A percentile compares a stretch with the other conserved stretches of the same genome.
phyloP scores from a whole-genome alignment of 2,797 vertebrate species.

The Sebastes diploproa region DNA sequence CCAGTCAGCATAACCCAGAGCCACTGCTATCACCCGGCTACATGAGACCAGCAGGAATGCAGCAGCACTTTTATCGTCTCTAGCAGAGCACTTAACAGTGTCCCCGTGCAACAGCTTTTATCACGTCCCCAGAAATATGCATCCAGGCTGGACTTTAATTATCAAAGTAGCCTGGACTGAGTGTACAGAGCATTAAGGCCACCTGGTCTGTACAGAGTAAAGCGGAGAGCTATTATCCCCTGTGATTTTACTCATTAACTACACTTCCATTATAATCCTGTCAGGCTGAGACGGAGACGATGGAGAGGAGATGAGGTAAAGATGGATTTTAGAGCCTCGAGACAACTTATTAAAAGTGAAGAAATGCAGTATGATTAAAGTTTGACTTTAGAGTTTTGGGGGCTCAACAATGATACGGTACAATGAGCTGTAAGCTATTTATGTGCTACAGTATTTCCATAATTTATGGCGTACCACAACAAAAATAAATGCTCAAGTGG shows the following conservation, averaged over 20 bases:
- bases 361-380: background rate
- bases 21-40: conserved; percentile 12
- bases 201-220: conserved; percentile 16
- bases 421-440: background rate
- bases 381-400: background rate
- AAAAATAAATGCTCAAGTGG: background rate
- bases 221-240: background rate
- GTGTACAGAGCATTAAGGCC: conserved; percentile 13
- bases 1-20: conserved; percentile 15
- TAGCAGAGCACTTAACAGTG: conserved; percentile 31
- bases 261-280: conserved; percentile 16
- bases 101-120: conserved; percentile 31
- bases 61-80: conserved; percentile 50
- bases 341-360: background rate
- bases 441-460: background rate
- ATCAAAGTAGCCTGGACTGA: background rate
- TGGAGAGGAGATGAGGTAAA: background rate
- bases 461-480: background rate
- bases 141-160: conserved; percentile 43
- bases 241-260: conserved; percentile 35
- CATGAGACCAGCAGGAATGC: conserved; percentile 31
- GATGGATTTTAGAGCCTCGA: background rate
- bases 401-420: no score
- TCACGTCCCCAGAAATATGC: conserved; percentile 43
- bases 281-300: background rate